Evolutionary conservation across 2,113 vertebrate genomes (phyloP).

Genomic region (Oreochromis niloticus): DNA sequence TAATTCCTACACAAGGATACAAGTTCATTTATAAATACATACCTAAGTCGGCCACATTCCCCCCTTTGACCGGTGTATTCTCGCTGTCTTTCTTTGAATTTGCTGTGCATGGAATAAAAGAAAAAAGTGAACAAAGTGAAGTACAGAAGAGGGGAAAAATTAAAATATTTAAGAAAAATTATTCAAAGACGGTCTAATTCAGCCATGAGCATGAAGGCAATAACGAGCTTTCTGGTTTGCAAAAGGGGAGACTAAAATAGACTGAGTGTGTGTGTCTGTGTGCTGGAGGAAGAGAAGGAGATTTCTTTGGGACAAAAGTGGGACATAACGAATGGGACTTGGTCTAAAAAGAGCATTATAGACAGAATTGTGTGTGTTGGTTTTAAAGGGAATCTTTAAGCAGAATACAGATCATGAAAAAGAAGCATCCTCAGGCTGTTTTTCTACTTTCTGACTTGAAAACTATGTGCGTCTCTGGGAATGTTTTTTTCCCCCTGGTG

Average conservation of each 20-base stretch:
- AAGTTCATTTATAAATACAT: slow-evolving; percentile 6
- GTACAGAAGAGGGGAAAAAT: not conserved
- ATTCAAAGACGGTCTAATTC: not conserved
- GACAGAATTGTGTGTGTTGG: not conserved
- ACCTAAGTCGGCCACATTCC: slow-evolving; percentile 88
- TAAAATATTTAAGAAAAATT: not conserved
- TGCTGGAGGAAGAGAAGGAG: not conserved
- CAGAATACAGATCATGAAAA: not conserved
- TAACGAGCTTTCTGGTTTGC: not conserved
- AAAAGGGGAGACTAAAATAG: slow-evolving; percentile 5
- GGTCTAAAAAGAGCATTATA: slow-evolving; percentile 10
- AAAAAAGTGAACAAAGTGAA: not conserved
- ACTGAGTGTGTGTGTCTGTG: not conserved
- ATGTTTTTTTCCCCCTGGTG: not conserved
- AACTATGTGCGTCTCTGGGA: not conserved
- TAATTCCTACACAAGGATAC: not conserved
- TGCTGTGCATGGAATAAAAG: slow-evolving; percentile 64
- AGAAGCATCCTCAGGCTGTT: not conserved
- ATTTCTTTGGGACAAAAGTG: slow-evolving; percentile 16
- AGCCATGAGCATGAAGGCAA: not conserved
- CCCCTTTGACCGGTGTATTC: slow-evolving; percentile 89
- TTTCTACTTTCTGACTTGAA: not conserved
- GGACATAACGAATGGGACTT: slow-evolving; percentile 38
- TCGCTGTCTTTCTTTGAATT: slow-evolving; percentile 94
- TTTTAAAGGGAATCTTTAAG: not conserved